A percentile compares a stretch with the other conserved stretches of the same genome.
These are phyloP conservation scores for Oryzias melastigma DNA, from an alignment of 2,113 vertebrate species.

Conservation along the genomic window DNA sequence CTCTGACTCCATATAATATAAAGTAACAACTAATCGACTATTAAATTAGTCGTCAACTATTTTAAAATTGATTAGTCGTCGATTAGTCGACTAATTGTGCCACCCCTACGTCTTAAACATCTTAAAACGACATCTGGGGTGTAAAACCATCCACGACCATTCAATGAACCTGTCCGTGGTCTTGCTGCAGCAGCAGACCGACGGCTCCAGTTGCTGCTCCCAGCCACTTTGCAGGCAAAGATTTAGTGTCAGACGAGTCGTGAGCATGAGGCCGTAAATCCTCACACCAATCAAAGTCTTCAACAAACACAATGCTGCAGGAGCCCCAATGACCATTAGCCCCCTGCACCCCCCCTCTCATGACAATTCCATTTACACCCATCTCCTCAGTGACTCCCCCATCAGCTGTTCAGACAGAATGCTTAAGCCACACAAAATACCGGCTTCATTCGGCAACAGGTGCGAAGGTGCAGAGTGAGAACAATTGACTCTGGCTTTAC, in stretches of 20 bases:
- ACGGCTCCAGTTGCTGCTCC: constrained; percentile 17
- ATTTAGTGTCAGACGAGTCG: constrained; percentile 26
- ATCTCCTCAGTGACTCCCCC: constrained; percentile 34
- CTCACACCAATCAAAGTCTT: constrained; percentile 34
- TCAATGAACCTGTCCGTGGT: constrained; percentile 64
- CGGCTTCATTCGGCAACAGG: constrained; percentile 38
- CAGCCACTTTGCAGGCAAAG: constrained; percentile 40
- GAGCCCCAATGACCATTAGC: constrained; percentile 38
- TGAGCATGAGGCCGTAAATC: constrained; percentile 49
- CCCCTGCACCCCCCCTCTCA: constrained; percentile 24
- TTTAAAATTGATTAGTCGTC: too few relatives aligned
- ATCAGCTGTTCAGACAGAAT: constrained; percentile 51
- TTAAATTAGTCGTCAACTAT: too few relatives aligned
- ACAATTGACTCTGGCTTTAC: constrained; percentile 53
- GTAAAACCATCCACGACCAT: constrained; percentile 56
- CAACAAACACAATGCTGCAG: constrained; percentile 47
- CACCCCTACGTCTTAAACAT: constrained; percentile 13
- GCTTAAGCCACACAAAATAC: constrained; percentile 40
- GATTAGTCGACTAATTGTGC: too few relatives aligned
- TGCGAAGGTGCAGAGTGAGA: constrained; percentile 42
- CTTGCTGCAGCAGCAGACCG: constrained; percentile 23
- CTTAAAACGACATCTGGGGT: constrained; percentile 54
- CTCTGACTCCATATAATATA: too few relatives aligned
- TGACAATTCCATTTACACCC: constrained; percentile 43
- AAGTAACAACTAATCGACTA: too few relatives aligned